Evolutionary conservation across 2,888 invertebrate species (phyloP), one percentile per base, ranked within the genome.

Genomic region (Drosophila helvetica): DNA sequence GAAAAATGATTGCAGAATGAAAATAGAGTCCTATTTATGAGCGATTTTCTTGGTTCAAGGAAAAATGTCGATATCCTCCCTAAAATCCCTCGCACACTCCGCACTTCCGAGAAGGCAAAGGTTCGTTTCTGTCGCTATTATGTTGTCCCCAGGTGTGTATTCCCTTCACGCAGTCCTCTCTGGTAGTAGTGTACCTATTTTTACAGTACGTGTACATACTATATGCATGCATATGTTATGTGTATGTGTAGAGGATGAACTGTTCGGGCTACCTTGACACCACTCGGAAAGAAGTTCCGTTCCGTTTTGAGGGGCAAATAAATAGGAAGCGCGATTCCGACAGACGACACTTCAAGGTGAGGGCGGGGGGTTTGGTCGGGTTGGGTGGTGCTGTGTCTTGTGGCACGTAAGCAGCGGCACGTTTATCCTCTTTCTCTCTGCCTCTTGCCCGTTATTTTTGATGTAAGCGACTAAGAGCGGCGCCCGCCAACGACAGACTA

Each of bases 301-400:
- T 50, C 46, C 17, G 50, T 45, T 51, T 38, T 15, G 33, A 51
- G 42, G 22, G 65, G 55, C 48, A 66, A 50, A 66, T 54, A 66
- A 55, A 53, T 62, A 70, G 70, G 70, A 70, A 70, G 63, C 56
- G 63, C 63, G 55, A 52, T 50, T n/a, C 42, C 50, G 53, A 54
- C 53, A 66, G 70, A 56, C 38, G 6, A 38, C 81, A 78, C 74
- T 68, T 84, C 71, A 71, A 71, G 71, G 74, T 71, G 73, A 64
- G n/a, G 51, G 46, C 68, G 22, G 50, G 51, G 22, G 22, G 17
- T 52, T 62, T 51, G 42, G 53, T 83, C 12, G 4, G 12, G 80
- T 72, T 74, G 57, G 60, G 56, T 56, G 53, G 66, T 53, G 54
- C 45, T 64, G 72, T 65, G 66, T 60, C 33, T 47, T 64, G 60